A percentile compares a stretch with the other conserved stretches of the same genome.
These are phyloP conservation scores for Eunapius fragilis DNA, from an alignment of 37 sponge, comb jelly and placozoan genomes.

Conservation along the genomic window DNA sequence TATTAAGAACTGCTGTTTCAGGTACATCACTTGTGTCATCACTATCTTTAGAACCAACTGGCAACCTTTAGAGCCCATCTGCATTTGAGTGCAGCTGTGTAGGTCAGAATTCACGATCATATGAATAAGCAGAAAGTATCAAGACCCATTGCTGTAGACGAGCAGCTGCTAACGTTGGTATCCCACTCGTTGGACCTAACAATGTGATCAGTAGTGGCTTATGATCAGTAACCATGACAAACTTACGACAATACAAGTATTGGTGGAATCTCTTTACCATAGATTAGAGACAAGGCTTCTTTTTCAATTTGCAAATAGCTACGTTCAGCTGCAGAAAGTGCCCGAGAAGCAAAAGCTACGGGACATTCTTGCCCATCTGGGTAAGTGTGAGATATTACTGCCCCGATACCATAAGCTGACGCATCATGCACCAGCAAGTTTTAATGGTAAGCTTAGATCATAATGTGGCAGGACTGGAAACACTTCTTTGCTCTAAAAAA, in stretches of 20 bases:
- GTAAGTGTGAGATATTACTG: constrained; percentile 47
- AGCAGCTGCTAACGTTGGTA: too few relatives aligned
- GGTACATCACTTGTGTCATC: too few relatives aligned
- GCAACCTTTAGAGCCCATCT: too few relatives aligned
- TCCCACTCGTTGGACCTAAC: too few relatives aligned
- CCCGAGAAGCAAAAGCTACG: constrained; percentile 41
- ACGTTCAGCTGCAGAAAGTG: not conserved
- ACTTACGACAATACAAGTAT: constrained; percentile 52
- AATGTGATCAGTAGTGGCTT: too few relatives aligned
- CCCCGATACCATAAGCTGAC: constrained; percentile 56
- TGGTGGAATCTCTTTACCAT: constrained; percentile 44
- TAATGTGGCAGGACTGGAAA: constrained; percentile 28
- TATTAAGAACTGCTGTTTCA: too few relatives aligned
- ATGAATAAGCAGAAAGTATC: too few relatives aligned
- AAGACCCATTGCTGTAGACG: too few relatives aligned
- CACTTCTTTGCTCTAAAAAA: constrained; percentile 25
- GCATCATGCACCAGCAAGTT: constrained; percentile 41
- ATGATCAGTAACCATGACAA: constrained; percentile 51
- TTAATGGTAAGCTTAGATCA: constrained; percentile 22
- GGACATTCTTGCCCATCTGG: constrained; percentile 41
- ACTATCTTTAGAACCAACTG: too few relatives aligned
- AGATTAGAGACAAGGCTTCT: constrained; percentile 23
- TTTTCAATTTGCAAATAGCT: constrained; percentile 54
- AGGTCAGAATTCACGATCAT: too few relatives aligned
- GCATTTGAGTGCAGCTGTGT: too few relatives aligned